Evolutionary conservation across 1,140 invertebrate species (phyloP).

Genomic region (Scaptomyza pallida): DNA sequence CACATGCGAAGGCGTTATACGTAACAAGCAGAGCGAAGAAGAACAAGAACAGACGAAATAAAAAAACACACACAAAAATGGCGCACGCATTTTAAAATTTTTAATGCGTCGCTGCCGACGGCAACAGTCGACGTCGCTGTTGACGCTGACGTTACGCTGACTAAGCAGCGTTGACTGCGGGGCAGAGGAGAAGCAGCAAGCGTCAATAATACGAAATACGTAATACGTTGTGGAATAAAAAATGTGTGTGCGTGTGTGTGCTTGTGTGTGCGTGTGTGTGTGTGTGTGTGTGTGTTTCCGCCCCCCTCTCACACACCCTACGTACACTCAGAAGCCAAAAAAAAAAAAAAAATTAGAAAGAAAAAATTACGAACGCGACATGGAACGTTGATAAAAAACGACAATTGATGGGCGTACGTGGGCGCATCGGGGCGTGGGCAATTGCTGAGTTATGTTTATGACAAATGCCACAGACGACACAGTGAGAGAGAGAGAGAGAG

Average conservation of each 20-base stretch:
- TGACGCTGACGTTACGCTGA: slow-evolving; percentile 31
- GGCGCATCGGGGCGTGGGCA: slow-evolving; percentile 71
- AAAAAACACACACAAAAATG: slow-evolving; percentile 29
- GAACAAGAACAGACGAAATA: background rate
- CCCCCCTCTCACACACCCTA: background rate
- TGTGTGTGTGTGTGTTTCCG: background rate
- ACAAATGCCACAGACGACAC: slow-evolving; percentile 47
- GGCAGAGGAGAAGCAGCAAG: background rate
- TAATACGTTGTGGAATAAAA: slow-evolving; percentile 15
- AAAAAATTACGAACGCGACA: slow-evolving; percentile 68
- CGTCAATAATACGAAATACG: slow-evolving; percentile 50
- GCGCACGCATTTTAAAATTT: slow-evolving; percentile 69
- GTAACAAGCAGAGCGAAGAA: slow-evolving; percentile 13
- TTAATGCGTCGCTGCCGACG: slow-evolving; percentile 61
- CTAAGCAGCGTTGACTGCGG: slow-evolving; percentile 31
- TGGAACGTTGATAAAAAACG: slow-evolving; percentile 78
- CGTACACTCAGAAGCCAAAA: slow-evolving; percentile 49
- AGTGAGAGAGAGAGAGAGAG: slow-evolving; percentile 24
- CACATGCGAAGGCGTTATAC: slow-evolving; percentile 35
- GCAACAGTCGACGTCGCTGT: slow-evolving; percentile 21
- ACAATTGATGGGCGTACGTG: slow-evolving; percentile 81
- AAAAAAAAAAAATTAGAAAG: slow-evolving; percentile 26
- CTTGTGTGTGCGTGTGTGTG: background rate
- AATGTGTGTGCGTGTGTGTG: background rate
- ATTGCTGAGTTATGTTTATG: slow-evolving; percentile 81